phyloP scores from a whole-genome alignment of 2,797 vertebrate species.

The Centroberyx gerrardi region DNA sequence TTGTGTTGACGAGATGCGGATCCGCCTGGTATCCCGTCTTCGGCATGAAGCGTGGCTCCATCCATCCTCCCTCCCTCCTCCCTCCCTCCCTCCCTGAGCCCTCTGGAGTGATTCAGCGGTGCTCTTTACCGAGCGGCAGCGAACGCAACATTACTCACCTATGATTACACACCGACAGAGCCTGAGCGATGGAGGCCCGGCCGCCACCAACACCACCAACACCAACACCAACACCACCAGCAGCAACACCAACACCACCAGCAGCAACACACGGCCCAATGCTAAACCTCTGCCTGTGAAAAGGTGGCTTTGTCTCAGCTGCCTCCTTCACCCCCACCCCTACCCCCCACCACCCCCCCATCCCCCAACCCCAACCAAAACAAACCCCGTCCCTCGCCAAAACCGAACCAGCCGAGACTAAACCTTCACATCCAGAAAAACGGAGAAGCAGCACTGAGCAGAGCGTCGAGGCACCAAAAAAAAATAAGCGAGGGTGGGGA shows the following conservation, averaged over 20 bases:
- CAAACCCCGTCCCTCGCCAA: too few relatives aligned
- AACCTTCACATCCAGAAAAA: constrained; percentile 4
- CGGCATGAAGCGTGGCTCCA: too few relatives aligned
- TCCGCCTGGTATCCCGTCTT: too few relatives aligned
- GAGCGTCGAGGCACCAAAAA: not conserved
- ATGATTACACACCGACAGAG: not conserved
- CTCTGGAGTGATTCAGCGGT: not conserved
- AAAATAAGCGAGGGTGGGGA: not conserved
- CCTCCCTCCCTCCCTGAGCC: not conserved
- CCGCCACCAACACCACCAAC: not conserved
- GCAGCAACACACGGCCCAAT: not conserved
- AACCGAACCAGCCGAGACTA: too few relatives aligned
- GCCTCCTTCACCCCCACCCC: too few relatives aligned
- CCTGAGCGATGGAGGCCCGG: not conserved
- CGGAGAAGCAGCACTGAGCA: not conserved
- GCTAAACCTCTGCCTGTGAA: not conserved
- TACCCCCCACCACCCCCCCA: too few relatives aligned
- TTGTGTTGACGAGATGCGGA: too few relatives aligned
- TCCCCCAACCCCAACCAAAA: too few relatives aligned
- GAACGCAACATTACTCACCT: not conserved
- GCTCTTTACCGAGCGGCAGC: not conserved
- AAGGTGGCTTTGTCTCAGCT: too few relatives aligned
- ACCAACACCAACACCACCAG: not conserved
- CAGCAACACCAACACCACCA: too few relatives aligned
- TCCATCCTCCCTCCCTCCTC: not conserved